Conservation (phyloP, 1,140 invertebrate genomes). For the Camponotus pennsylvanicus region DNA sequence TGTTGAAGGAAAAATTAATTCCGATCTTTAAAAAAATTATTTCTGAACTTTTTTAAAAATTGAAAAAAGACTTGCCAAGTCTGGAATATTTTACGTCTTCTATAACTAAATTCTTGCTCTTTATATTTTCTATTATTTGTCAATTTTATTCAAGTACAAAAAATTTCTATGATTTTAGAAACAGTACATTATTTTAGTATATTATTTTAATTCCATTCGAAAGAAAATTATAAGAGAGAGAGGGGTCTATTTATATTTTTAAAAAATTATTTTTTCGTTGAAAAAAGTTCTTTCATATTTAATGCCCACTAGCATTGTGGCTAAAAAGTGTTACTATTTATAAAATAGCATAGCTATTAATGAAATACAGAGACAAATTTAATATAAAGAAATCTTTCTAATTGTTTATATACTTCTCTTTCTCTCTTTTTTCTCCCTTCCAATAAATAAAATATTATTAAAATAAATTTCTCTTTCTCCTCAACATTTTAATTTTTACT, state of each 20-base stretch:
- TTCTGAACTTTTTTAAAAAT: not conserved
- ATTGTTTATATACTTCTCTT: not conserved
- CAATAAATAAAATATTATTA: not conserved
- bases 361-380: not conserved
- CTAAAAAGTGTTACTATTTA: not conserved
- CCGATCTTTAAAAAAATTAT: not conserved
- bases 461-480: not conserved
- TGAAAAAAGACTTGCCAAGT: not conserved
- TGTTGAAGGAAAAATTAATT: not conserved
- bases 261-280: not conserved
- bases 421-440: too few species aligned
- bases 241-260: not conserved
- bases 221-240: not conserved
- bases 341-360: not conserved
- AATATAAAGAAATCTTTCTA: not conserved
- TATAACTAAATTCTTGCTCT: not conserved
- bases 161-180: not conserved
- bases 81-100: not conserved
- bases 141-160: conserved; percentile 28
- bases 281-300: not conserved
- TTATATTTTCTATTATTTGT: conserved; percentile 8
- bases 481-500: not conserved
- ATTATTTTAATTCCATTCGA: not conserved
- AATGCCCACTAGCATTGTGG: not conserved
- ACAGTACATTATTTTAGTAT: not conserved